phyloP scores from a whole-genome alignment of 1,140 invertebrate species.

The Gonioctena quinquepunctata region DNA sequence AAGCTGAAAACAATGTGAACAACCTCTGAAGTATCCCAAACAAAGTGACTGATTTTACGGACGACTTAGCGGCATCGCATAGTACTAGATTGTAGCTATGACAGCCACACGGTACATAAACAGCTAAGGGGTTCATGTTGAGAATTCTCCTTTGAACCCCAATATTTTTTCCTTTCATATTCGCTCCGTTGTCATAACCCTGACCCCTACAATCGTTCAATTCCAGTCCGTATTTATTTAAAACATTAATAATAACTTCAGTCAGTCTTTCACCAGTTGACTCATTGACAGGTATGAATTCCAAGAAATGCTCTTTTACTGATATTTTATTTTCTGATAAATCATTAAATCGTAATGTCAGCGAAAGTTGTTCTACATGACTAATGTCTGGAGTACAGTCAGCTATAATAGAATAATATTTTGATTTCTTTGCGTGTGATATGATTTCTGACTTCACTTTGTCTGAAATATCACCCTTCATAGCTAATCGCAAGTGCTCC shows the following conservation, averaged over 20 bases:
- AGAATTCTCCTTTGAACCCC: neutral
- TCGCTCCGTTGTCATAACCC: neutral
- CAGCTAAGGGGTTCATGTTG: neutral
- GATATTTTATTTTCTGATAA: neutral
- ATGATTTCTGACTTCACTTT: neutral
- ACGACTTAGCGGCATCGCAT: neutral
- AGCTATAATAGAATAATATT: constrained; percentile 3
- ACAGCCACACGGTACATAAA: neutral
- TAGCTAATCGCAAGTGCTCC: neutral
- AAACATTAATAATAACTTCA: neutral
- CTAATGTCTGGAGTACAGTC: neutral
- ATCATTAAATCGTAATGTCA: neutral
- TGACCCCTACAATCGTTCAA: neutral
- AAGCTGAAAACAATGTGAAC: neutral
- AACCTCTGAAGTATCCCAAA: neutral
- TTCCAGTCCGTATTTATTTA: neutral
- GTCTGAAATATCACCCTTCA: neutral
- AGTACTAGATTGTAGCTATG: neutral
- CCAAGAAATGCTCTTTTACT: neutral
- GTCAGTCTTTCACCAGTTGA: neutral
- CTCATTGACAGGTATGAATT: neutral
- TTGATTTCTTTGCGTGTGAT: neutral
- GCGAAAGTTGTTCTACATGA: neutral
- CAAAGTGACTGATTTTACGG: neutral
- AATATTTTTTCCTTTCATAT: neutral